Evolutionary conservation across 2,888 invertebrate species (phyloP).

Genomic region (Xanthorhoe designata): DNA sequence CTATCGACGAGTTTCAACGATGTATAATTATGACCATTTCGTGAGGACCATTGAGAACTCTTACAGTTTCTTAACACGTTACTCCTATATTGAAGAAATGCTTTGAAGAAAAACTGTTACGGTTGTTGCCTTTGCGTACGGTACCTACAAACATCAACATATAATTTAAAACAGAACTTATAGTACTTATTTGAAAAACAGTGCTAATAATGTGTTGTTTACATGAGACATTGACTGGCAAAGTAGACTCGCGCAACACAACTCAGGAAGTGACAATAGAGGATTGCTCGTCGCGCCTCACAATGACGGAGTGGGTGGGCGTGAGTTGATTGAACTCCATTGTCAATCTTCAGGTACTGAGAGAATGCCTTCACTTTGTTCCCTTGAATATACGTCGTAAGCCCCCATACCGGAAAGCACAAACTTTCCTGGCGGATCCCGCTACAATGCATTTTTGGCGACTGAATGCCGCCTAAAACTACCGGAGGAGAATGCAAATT

Average conservation of each 20-base stretch:
- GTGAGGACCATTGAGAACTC: background rate
- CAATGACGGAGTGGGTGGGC: constrained; percentile 76
- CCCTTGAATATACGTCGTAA: constrained; percentile 47
- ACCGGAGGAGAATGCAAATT: constrained; percentile 59
- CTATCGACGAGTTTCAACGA: constrained; percentile 27
- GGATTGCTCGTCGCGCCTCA: constrained; percentile 64
- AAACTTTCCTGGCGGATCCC: constrained; percentile 53
- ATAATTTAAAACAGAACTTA: background rate
- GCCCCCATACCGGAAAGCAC: constrained; percentile 52
- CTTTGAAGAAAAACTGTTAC: too few species aligned
- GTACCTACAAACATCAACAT: background rate
- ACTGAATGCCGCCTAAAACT: constrained; percentile 60
- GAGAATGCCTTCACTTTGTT: constrained; percentile 59
- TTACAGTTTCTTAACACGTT: too few species aligned
- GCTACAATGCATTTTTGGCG: constrained; percentile 60
- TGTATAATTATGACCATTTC: background rate
- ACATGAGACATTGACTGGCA: constrained; percentile 19
- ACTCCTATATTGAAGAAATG: too few species aligned
- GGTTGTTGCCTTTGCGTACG: too few species aligned
- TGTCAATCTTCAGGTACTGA: constrained; percentile 75
- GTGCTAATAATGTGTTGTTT: constrained; percentile 19
- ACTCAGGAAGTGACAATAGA: constrained; percentile 72
- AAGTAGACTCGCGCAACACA: constrained; percentile 39
- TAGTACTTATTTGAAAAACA: background rate
- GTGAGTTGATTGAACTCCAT: constrained; percentile 80